Conservation (phyloP, 2,797 vertebrate genomes). For the Crocodylus rhombifer region DNA sequence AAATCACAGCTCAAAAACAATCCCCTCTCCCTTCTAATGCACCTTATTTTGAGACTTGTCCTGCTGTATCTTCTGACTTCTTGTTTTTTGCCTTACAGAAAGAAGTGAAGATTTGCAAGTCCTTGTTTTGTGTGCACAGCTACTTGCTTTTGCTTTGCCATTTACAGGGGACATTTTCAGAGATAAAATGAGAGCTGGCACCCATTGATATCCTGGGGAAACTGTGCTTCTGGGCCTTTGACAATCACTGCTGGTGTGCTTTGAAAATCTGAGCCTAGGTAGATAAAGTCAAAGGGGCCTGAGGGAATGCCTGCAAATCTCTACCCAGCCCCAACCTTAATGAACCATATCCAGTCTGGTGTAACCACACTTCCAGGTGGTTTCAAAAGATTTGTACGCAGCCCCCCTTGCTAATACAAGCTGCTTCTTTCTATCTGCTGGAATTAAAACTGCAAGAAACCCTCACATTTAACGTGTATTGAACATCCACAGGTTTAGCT, state of each 20-base stretch:
- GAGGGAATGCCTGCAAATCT: slow-evolving; percentile 31
- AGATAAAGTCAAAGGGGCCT: slow-evolving; percentile 36
- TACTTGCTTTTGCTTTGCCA: neutral
- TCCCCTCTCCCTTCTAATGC: neutral
- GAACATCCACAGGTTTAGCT: too few relatives aligned
- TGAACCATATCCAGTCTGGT: slow-evolving; percentile 8
- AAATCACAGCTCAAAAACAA: slow-evolving; percentile 36
- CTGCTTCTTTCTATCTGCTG: too few relatives aligned
- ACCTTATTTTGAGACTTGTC: neutral
- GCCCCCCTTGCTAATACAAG: too few relatives aligned
- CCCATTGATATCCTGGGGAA: slow-evolving; percentile 66
- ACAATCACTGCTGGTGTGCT: neutral
- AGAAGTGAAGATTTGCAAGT: neutral
- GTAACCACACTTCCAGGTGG: too few relatives aligned
- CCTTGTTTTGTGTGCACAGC: neutral
- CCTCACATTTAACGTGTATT: too few relatives aligned
- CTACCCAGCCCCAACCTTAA: slow-evolving; percentile 26
- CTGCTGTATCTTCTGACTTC: neutral
- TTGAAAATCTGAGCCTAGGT: neutral
- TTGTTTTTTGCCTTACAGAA: neutral
- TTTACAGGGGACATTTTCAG: neutral
- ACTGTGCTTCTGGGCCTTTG: slow-evolving; percentile 3
- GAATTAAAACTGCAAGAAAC: too few relatives aligned
- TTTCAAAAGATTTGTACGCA: too few relatives aligned
- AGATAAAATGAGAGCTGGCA: slow-evolving; percentile 40